Conservation (phyloP, 2,113 vertebrate species). For the Spermophilus dauricus region DNA sequence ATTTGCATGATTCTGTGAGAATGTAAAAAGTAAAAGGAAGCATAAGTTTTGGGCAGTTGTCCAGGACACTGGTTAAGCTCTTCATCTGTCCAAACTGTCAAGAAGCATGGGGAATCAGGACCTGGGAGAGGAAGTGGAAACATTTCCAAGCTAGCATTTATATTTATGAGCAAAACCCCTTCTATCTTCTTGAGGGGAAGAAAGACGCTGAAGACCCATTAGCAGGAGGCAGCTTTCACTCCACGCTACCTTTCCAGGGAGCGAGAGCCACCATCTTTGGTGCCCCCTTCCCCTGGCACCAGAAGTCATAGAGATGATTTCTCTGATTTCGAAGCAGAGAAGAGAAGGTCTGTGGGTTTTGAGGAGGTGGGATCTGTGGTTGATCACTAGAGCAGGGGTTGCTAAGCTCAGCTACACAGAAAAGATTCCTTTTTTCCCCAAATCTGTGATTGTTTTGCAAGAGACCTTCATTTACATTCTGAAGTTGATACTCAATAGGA, state of each 20-base stretch:
- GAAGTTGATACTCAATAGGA: not conserved
- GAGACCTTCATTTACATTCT: not conserved
- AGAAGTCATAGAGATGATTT: not conserved
- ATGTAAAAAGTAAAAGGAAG: not conserved
- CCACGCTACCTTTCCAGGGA: not conserved
- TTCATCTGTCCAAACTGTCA: not conserved
- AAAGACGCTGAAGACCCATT: fast-evolving
- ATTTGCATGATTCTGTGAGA: not conserved
- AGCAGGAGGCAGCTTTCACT: not conserved
- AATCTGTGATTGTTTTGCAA: slow-evolving; percentile 10
- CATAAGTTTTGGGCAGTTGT: not conserved
- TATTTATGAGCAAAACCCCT: not conserved
- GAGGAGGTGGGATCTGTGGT: too few species aligned
- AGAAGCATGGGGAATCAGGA: not conserved
- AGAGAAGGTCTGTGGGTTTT: not conserved
- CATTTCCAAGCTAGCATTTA: not conserved
- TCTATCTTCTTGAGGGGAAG: not conserved
- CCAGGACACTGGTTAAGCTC: not conserved
- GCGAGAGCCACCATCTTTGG: not conserved
- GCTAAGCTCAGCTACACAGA: not conserved
- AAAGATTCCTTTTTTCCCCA: not conserved
- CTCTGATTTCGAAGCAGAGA: not conserved
- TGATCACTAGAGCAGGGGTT: not conserved
- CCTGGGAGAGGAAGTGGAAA: not conserved
- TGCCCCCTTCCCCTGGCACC: not conserved